Evolutionary conservation across 1,140 invertebrate species (phyloP), one percentile per base, ranked within the genome.

Genomic region (Cephus cinctus): DNA sequence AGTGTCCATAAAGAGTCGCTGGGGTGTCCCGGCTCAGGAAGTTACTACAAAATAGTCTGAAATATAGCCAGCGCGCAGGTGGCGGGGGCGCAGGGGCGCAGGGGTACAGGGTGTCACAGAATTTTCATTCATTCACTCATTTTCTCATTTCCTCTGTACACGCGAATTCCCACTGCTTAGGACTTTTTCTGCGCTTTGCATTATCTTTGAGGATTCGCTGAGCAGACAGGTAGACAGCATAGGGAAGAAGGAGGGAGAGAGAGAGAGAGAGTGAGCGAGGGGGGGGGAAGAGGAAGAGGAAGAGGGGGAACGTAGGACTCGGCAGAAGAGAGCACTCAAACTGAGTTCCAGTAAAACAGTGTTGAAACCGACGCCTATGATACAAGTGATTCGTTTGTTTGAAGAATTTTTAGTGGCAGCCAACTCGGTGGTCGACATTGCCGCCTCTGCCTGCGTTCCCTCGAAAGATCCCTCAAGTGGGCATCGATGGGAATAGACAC

Each of bases 221-320:
- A 22, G 18, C 16, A 6, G 12, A 41, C 19, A 27, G 12, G 41
- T 16, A n/a, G n/a, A n/a, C n/a, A n/a, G n/a, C n/a, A n/a, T n/a
- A n/a, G n/a, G n/a, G n/a, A 43, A 27, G 27, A 34, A 32, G 35
- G 39, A 36, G 43, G 36, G 48, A 30, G 40, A 15, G 36, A 16
- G 23, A 50, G 18, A 25, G 25, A 23, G 12, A 31, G 30, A 48
- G 43, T 46, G 45, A 22, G 32, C 11, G 50, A 19, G 41, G 15
- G 20, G 45, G 11, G 32, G 32, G 47, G 46, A 43, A 42, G 52
- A 53, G 52, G 57, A 51, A 57, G 39, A 32, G 41, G 16, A 31
- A 16, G 25, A 38, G 31, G 31, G 43, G 30, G 19, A 35, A 23
- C 2, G 12, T 22, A 8, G 19, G 41, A 22, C 47, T 52, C 54